These are phyloP conservation scores for Theristicus caerulescens DNA, from an alignment of 2,113 vertebrate species.

Conservation along the genomic window DNA sequence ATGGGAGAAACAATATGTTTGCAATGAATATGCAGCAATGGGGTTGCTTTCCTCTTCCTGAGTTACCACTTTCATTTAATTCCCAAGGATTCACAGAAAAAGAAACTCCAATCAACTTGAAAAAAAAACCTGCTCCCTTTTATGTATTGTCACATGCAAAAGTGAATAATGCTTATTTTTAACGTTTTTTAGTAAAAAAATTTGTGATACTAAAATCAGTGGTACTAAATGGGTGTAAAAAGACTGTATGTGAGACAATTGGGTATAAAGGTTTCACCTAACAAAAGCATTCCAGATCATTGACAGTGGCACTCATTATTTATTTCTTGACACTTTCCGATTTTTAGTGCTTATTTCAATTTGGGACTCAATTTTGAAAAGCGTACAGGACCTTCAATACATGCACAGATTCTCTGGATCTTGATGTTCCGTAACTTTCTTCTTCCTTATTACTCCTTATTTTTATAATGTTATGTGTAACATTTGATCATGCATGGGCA, in stretches of 20 bases:
- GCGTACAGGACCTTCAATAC: neutral
- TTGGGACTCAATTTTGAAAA: neutral
- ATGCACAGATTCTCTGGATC: neutral
- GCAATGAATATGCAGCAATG: neutral
- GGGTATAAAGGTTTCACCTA: neutral
- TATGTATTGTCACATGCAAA: neutral
- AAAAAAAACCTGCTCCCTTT: neutral
- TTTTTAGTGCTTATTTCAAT: neutral
- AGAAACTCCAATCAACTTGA: neutral
- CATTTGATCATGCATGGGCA: neutral
- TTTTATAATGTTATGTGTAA: neutral
- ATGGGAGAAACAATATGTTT: neutral
- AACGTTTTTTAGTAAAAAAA: neutral
- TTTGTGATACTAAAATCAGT: neutral
- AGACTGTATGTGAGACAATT: neutral
- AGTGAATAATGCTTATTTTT: neutral
- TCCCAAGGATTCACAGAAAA: neutral
- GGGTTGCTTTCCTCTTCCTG: neutral
- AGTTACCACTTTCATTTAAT: neutral
- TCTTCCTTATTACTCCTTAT: neutral
- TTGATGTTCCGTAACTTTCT: neutral
- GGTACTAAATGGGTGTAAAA: neutral
- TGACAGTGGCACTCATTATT: neutral
- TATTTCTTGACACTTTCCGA: neutral
- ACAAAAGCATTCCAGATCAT: neutral